Evolutionary conservation across 2,888 invertebrate genomes (phyloP), one percentile per base, ranked within the genome.

Genomic region (Vesta saturnalis): DNA sequence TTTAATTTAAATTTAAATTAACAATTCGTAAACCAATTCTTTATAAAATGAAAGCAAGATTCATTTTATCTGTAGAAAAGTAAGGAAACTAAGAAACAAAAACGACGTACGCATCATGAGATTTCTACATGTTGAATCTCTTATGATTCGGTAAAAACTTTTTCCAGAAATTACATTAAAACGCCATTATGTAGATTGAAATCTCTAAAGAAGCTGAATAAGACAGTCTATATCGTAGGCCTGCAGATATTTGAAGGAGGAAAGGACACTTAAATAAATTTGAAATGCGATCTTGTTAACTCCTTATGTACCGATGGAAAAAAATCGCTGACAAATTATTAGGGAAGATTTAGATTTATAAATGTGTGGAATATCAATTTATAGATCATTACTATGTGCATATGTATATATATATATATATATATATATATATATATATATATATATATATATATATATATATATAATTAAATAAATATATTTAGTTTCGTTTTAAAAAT

Each of bases 111-210:
- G 55, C 60, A 67, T 61, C 60, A 56, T 23, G 60, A 68, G 59
- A 56, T 64, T 64, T 61, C 54, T 61, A 69, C 69, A 69, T 69
- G 64, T 65, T 65, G 61, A 69, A 61, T 65, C 65, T 65, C 62
- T 69, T 65, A 69, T 69, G 69, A 69, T 66, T 69, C 54, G 54
- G 30, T 21, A 21, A 23, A 62, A 69, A 69, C 62, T 69, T 69
- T 69, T 69, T 62, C 62, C 35, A 60, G 64, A 67, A 64, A 73
- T 73, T 73, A 71, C 72, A 73, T 73, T 73, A 73, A 73, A 73
- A 73, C 62, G 71, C 72, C 72, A 73, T 73, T 73, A 73, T 73
- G 72, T 70, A 73, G 70, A 73, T 73, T 73, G 69, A 63, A 71
- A 71, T 71, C 59, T 61, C 65, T 59, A 46, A 65, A 66, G 62